Evolutionary conservation across 2,113 vertebrate species (phyloP).

Genomic region (Notarius quadriscutis): DNA sequence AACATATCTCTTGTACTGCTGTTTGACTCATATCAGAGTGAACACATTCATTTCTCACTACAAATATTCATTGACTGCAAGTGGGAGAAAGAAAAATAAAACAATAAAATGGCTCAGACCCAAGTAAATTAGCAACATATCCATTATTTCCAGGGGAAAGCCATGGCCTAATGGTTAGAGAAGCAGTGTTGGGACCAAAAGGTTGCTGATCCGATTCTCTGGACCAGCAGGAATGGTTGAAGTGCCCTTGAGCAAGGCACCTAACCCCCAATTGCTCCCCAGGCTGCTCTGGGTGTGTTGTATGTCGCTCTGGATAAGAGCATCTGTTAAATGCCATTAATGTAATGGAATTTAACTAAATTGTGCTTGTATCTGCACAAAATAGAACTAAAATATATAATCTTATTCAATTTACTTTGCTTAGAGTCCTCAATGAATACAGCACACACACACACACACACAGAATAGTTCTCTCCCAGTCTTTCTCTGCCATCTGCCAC

Average conservation of each 20-base stretch:
- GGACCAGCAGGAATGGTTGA: no score
- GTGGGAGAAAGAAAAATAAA: neutral
- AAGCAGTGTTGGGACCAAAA: no score
- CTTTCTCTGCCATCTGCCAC: neutral
- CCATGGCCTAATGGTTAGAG: no score
- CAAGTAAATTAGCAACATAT: neutral
- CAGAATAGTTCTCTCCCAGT: neutral
- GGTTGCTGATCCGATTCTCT: no score
- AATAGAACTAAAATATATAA: neutral
- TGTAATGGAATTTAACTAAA: neutral
- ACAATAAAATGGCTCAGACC: neutral
- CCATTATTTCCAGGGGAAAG: no score
- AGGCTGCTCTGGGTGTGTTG: no score
- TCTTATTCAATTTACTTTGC: neutral
- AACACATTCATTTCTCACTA: neutral
- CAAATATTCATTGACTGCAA: neutral
- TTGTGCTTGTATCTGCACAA: neutral
- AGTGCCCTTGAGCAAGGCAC: no score
- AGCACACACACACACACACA: slow-evolving; percentile 19
- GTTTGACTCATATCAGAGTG: neutral
- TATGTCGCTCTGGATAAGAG: no score
- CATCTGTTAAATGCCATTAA: no score
- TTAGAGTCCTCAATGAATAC: slow-evolving; percentile 44
- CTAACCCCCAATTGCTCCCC: no score
- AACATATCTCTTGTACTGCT: neutral